Evolutionary conservation across 2,113 vertebrate genomes (phyloP).

Genomic region (Gymnorhina tibicen): DNA sequence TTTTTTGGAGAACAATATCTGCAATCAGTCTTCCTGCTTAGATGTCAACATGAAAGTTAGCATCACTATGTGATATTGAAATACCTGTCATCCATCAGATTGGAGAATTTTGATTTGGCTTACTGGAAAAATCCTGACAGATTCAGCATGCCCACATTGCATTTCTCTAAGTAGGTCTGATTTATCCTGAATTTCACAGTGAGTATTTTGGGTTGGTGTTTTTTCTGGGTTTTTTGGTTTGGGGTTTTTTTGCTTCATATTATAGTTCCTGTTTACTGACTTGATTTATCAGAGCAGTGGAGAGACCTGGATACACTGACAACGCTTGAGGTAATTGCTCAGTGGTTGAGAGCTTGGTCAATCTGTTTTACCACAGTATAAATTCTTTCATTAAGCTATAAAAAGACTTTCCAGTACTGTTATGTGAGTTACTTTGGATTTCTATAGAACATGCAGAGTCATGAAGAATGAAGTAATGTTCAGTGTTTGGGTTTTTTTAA

Average conservation of each 20-base stretch:
- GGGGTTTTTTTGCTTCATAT: background rate
- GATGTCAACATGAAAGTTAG: background rate
- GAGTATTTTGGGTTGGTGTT: background rate
- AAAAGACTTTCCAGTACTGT: background rate
- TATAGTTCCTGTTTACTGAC: background rate
- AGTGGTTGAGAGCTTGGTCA: background rate
- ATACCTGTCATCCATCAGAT: background rate
- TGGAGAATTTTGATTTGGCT: background rate
- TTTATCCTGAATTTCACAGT: background rate
- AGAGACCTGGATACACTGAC: background rate
- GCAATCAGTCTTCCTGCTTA: background rate
- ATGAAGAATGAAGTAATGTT: background rate
- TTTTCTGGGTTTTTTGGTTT: background rate
- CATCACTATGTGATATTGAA: background rate
- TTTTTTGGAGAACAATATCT: background rate
- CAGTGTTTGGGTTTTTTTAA: background rate
- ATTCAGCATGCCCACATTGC: background rate
- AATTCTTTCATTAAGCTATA: background rate
- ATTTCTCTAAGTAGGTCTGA: background rate
- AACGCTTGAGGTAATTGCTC: background rate
- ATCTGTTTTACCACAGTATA: background rate
- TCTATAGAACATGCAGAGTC: background rate
- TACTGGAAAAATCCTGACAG: background rate
- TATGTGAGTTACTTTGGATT: background rate
- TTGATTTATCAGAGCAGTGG: background rate